Evolutionary conservation across 1,140 invertebrate species (phyloP).

Genomic region (Trypoxylus dichotomus): DNA sequence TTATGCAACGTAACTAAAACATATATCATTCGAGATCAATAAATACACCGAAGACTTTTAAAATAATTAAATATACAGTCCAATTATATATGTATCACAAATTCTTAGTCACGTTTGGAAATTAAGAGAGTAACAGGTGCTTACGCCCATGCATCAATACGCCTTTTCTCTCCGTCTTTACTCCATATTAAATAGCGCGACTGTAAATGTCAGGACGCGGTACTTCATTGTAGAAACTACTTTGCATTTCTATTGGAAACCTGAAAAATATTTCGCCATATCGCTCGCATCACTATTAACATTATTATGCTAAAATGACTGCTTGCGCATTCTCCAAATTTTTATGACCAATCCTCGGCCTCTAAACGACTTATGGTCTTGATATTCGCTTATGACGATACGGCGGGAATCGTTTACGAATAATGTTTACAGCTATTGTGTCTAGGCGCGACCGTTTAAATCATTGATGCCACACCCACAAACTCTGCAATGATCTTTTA

Average conservation of each 20-base stretch:
- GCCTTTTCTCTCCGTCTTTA: not conserved
- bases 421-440: not conserved
- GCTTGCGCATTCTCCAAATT: not conserved
- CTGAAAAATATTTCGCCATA: not conserved
- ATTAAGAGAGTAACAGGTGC: not conserved
- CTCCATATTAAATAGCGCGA: not conserved
- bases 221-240: not conserved
- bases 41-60: no score
- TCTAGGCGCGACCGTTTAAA: slow-evolving; percentile 1
- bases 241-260: not conserved
- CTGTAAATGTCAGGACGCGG: not conserved
- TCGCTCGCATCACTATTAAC: not conserved
- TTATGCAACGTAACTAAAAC: no score
- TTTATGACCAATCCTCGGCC: not conserved
- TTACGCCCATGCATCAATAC: not conserved
- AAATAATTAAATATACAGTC: no score
- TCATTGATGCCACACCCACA: not conserved
- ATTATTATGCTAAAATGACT: not conserved
- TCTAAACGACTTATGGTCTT: not conserved
- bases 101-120: not conserved
- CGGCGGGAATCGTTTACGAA: not conserved
- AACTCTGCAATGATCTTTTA: not conserved
- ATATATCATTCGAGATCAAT: no score
- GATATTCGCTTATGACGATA: not conserved
- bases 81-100: no score